phyloP scores from a whole-genome alignment of 2,888 invertebrate species.

The Rhodophaea formosa region DNA sequence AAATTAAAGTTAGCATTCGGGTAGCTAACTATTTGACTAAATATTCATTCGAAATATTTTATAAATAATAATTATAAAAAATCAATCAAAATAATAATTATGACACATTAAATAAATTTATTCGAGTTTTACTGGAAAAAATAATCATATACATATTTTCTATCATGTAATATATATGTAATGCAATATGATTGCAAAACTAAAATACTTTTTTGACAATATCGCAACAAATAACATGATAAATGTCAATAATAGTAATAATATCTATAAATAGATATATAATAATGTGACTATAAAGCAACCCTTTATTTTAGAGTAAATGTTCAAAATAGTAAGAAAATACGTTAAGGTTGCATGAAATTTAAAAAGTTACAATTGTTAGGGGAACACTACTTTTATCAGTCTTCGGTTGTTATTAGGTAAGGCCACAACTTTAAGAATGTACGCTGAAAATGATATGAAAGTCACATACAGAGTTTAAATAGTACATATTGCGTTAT shows the following conservation, averaged over 20 bases:
- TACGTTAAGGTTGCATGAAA: not conserved
- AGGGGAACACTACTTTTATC: constrained; percentile 20
- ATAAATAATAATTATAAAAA: not conserved
- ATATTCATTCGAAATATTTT: not conserved
- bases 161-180: constrained; percentile 3
- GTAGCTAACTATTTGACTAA: not conserved
- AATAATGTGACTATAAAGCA: constrained; percentile 13
- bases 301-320: not conserved
- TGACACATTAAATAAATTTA: not conserved
- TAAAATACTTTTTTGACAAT: constrained; percentile 13
- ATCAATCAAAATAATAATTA: not conserved
- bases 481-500: not conserved
- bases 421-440: constrained; percentile 28
- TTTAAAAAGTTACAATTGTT: not conserved
- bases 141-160: constrained; percentile 10
- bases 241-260: constrained; percentile 18
- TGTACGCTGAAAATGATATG: not conserved
- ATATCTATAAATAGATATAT: constrained; percentile 19
- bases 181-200: constrained; percentile 10
- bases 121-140: constrained; percentile 16
- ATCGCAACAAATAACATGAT: constrained; percentile 19
- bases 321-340: not conserved
- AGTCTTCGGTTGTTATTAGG: constrained; percentile 27
- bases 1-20: no score
- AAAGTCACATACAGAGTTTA: not conserved